Conservation (phyloP, 2,797 vertebrate genomes). For the Lutjanus argentimaculatus region DNA sequence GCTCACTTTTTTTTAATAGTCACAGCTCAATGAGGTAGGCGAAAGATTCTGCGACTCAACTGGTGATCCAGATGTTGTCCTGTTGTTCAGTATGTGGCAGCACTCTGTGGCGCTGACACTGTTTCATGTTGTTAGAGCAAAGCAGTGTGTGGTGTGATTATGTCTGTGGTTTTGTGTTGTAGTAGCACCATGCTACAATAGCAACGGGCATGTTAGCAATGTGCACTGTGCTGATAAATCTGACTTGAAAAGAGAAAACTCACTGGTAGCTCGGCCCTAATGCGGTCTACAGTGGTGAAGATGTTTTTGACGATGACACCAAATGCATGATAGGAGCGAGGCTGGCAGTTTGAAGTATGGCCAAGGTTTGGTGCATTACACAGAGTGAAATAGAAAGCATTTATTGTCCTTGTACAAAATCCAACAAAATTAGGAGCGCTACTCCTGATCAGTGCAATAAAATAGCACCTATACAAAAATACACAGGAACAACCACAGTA, state of each 20-base stretch:
- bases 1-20: not conserved
- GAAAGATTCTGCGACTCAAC: constrained; percentile 33
- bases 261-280: not conserved
- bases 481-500: no score
- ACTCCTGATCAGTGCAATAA: no score
- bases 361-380: constrained; percentile 5
- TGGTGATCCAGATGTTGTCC: constrained; percentile 57
- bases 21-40: constrained; percentile 22
- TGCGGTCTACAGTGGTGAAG: constrained; percentile 9
- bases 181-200: constrained; percentile 16
- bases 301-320: constrained; percentile 21
- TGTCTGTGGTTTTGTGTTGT: constrained; percentile 38
- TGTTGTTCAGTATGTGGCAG: constrained; percentile 43
- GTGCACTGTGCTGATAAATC: constrained; percentile 61
- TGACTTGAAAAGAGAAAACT: constrained; percentile 30
- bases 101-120: constrained; percentile 15
- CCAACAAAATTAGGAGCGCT: no score
- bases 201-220: constrained; percentile 47
- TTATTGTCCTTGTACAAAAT: no score
- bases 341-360: constrained; percentile 1
- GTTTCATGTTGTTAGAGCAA: constrained; percentile 45
- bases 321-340: constrained; percentile 9
- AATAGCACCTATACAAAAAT: no score
- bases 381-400: no score
- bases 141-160: constrained; percentile 36